Evolutionary conservation across 2,888 invertebrate species (phyloP).

Genomic region (Cheilosia vulpina): DNA sequence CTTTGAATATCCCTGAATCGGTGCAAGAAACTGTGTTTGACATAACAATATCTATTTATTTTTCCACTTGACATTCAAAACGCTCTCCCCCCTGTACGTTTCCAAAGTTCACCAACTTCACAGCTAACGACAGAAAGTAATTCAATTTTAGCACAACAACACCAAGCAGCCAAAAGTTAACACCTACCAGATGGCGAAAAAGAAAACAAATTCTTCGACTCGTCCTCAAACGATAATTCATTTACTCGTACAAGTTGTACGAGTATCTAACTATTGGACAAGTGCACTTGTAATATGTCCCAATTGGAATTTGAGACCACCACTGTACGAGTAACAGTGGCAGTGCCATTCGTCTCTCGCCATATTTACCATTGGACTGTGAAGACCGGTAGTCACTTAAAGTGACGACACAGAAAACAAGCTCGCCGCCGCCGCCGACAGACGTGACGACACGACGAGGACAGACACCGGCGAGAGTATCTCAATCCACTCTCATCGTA

Average conservation of each 20-base stretch:
- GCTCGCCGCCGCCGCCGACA: neutral
- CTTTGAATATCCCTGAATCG: no score
- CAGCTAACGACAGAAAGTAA: neutral
- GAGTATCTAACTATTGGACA: conserved; percentile 65
- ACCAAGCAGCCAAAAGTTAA: conserved; percentile 23
- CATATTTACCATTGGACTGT: conserved; percentile 36
- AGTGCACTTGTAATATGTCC: conserved; percentile 74
- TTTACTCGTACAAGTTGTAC: conserved; percentile 21
- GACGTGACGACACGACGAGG: conserved; percentile 3
- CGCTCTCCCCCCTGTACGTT: no score
- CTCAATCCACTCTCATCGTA: conserved; percentile 52
- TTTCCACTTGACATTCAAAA: no score
- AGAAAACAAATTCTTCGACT: conserved; percentile 52
- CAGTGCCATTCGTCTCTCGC: conserved; percentile 52
- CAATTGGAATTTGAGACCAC: conserved; percentile 75
- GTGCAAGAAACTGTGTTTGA: no score
- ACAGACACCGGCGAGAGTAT: conserved; percentile 56
- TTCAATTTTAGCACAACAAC: neutral
- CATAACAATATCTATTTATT: no score
- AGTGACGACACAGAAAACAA: conserved; percentile 35
- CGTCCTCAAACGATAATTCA: conserved; percentile 51
- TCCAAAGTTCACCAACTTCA: no score
- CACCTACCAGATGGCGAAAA: conserved; percentile 55
- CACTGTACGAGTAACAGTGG: conserved; percentile 29
- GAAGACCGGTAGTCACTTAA: conserved; percentile 66